Conservation (phyloP, 2,888 invertebrate species). For the Pterostichus niger region DNA sequence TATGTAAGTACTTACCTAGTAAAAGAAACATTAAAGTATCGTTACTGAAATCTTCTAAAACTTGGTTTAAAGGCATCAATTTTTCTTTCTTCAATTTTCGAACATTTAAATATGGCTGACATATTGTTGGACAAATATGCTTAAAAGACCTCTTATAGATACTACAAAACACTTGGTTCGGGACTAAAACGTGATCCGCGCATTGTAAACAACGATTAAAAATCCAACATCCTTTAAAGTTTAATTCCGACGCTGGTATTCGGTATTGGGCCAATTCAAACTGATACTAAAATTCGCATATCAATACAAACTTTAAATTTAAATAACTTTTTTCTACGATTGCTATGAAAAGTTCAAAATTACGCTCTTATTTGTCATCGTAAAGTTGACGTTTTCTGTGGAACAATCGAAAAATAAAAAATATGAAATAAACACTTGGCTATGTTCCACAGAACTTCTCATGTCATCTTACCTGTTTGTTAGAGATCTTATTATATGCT, state of each 20-base stretch:
- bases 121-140: not conserved
- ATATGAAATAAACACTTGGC: no score
- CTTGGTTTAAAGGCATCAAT: conserved; percentile 3
- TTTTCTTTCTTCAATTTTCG: conserved; percentile 31
- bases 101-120: conserved; percentile 44
- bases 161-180: conserved; percentile 23
- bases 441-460: no score
- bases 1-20: not conserved
- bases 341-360: no score
- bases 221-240: not conserved
- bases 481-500: no score
- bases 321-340: not conserved
- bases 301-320: not conserved
- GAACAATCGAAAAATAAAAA: no score
- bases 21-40: conserved; percentile 8
- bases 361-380: no score
- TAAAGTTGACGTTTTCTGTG: no score
- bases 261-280: conserved; percentile 28
- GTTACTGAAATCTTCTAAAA: conserved; percentile 17
- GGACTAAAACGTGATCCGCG: conserved; percentile 37
- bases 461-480: no score
- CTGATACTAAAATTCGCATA: conserved; percentile 3
- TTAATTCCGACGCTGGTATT: not conserved
- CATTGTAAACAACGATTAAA: not conserved
- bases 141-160: conserved; percentile 30